Conservation (phyloP, 2,113 vertebrate species). For the Noturus placidus region DNA sequence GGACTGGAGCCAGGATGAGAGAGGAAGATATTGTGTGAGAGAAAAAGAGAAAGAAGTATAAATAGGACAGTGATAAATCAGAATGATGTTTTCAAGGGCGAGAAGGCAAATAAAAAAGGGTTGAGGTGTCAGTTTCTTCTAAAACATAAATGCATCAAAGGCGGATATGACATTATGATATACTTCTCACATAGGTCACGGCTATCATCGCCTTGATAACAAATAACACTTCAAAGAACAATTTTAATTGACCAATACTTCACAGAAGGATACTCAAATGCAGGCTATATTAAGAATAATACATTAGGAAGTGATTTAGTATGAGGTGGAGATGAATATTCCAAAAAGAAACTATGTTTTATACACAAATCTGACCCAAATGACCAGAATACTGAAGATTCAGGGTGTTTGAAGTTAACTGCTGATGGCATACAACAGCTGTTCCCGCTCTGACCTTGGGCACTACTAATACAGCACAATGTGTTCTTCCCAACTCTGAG, state of each 20-base stretch:
- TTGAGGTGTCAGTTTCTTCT: slow-evolving; percentile 16
- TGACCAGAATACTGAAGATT: neutral
- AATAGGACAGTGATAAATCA: slow-evolving; percentile 21
- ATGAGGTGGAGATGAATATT: neutral
- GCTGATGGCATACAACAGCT: slow-evolving; percentile 43
- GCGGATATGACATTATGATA: neutral
- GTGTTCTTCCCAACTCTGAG: slow-evolving; percentile 10
- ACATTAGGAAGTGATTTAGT: neutral
- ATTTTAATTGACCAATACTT: neutral
- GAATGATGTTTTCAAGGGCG: neutral
- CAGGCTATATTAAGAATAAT: neutral
- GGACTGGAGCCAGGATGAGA: slow-evolving; percentile 39
- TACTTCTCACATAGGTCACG: slow-evolving; percentile 18
- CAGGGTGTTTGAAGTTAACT: slow-evolving; percentile 23
- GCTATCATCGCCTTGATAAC: neutral
- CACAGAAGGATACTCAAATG: neutral
- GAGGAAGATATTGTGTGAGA: slow-evolving; percentile 23
- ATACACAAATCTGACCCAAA: neutral
- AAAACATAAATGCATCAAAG: slow-evolving; percentile 1
- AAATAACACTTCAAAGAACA: slow-evolving; percentile 8
- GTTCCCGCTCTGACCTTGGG: slow-evolving; percentile 45
- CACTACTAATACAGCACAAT: neutral
- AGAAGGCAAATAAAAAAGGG: slow-evolving; percentile 26
- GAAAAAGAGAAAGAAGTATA: slow-evolving; percentile 12
- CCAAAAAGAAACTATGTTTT: neutral